Evolutionary conservation across 2,797 vertebrate genomes (phyloP).

Genomic region (Squalus acanthias): DNA sequence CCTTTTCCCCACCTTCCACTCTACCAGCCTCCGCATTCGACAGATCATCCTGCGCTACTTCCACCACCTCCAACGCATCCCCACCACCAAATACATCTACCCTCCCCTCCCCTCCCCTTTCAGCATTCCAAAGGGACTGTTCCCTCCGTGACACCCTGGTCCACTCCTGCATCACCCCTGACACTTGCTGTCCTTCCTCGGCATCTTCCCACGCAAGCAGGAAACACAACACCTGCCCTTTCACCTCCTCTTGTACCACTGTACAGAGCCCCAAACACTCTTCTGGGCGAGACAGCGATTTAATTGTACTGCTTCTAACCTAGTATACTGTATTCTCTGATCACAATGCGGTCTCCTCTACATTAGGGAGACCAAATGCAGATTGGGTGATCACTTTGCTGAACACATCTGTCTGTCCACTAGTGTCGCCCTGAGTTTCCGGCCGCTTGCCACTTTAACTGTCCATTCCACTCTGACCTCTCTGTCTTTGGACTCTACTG

Average conservation of each 20-base stretch:
- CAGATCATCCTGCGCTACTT: background rate
- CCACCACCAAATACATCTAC: background rate
- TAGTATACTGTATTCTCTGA: too few species aligned
- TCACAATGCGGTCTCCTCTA: too few species aligned
- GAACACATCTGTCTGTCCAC: too few species aligned
- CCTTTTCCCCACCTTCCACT: background rate
- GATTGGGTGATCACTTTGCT: too few species aligned
- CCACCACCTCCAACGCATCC: background rate
- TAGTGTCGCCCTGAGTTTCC: too few species aligned
- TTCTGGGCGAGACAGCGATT: too few species aligned
- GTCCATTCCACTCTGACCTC: too few species aligned
- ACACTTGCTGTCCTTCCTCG: background rate
- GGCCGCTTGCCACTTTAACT: too few species aligned
- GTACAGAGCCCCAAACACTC: too few species aligned
- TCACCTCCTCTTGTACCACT: background rate
- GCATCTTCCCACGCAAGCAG: background rate
- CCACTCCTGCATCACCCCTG: background rate
- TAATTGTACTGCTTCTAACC: too few species aligned
- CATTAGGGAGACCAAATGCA: too few species aligned
- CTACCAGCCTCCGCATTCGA: background rate
- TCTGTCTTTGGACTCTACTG: too few species aligned
- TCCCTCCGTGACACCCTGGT: background rate
- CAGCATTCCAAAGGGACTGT: background rate
- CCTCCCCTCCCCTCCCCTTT: background rate
- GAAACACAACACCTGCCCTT: background rate